Evolutionary conservation across 2,113 vertebrate species (phyloP), one percentile per base, ranked within the genome.

Genomic region (Engraulis encrasicolus): DNA sequence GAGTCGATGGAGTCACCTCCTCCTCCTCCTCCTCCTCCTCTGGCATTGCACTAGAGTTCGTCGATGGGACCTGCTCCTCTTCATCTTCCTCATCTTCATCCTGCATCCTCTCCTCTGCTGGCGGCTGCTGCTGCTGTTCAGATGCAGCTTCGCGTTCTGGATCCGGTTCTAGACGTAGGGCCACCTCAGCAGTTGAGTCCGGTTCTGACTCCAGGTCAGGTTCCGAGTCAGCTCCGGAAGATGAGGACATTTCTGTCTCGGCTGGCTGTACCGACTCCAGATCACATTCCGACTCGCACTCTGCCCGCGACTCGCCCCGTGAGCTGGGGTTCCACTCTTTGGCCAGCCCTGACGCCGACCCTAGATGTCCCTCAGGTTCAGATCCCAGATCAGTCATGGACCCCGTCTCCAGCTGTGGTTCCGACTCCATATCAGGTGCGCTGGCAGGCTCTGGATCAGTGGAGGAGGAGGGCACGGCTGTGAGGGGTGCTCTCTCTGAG

Each of bases 311-410:
- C 27, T 74, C 66, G 27, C 66, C 66, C 31, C 4, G 66, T 14
- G 91, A 82, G 15, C 78, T 79, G 5, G 86, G 89, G 7, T 91
- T 86, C 9, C 89, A 89, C 19, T 92, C 91, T 7, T 81, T 87
- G 78, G 90, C 92, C 78, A 85, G 86, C 27, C 93, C 94, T 0
- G 90, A 92, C 84, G 92, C 94, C 0, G 90, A 92, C 84, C 92
- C 92, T 0, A 90, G 84, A 71, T 92, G 91, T 34, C 82, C 88
- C 14, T 92, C 92, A 0, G 90, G 93, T 31, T 92, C 92, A 0
- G 90, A 93, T 31, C 91, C 89, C 6, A 52, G 58, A 74, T 92
- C 91, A n/a, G 83, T 86, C 0, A 90, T 89, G 5, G 52, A 79
- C 1, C 12, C 71, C 74, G 86, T 84, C 37, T 90, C 91, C 2